phyloP scores from a whole-genome alignment of 2,113 vertebrate species.

The Sitta europaea region DNA sequence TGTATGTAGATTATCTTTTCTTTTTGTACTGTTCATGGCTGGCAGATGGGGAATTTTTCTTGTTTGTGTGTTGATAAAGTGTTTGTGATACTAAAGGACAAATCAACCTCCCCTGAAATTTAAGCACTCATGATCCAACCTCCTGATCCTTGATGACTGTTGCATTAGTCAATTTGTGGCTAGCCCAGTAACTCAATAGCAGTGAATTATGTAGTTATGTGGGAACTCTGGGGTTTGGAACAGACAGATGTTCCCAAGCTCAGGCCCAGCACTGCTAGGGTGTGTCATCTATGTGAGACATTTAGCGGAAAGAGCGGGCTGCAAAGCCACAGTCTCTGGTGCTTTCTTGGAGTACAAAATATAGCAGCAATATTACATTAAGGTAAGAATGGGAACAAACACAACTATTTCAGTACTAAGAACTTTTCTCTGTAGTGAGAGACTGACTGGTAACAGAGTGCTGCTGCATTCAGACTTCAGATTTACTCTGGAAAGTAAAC shows the following conservation, averaged over 20 bases:
- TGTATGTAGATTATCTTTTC: not conserved
- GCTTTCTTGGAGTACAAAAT: conserved; percentile 21
- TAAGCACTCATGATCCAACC: not conserved
- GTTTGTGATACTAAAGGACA: not conserved
- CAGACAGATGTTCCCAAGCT: conserved; percentile 66
- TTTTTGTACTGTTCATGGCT: not conserved
- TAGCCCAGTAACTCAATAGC: conserved; percentile 63
- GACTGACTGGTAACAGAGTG: not conserved
- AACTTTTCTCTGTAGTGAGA: not conserved
- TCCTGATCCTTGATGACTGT: conserved; percentile 15
- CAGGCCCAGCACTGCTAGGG: conserved; percentile 39
- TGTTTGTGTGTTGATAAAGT: not conserved
- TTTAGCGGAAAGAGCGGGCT: conserved; percentile 23
- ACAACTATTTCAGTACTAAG: not conserved
- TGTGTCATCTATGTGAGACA: conserved; percentile 33
- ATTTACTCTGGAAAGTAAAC: not conserved
- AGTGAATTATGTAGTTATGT: conserved; percentile 56
- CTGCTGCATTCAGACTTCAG: not conserved
- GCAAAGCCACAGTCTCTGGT: not conserved
- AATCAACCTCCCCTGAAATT: conserved; percentile 25
- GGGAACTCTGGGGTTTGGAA: conserved; percentile 74
- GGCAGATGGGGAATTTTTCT: not conserved
- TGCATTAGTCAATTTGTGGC: conserved; percentile 59
- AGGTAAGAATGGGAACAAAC: not conserved
- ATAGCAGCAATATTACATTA: not conserved